phyloP scores from a whole-genome alignment of 2,888 invertebrate genomes.

The Andrena bucephala region DNA sequence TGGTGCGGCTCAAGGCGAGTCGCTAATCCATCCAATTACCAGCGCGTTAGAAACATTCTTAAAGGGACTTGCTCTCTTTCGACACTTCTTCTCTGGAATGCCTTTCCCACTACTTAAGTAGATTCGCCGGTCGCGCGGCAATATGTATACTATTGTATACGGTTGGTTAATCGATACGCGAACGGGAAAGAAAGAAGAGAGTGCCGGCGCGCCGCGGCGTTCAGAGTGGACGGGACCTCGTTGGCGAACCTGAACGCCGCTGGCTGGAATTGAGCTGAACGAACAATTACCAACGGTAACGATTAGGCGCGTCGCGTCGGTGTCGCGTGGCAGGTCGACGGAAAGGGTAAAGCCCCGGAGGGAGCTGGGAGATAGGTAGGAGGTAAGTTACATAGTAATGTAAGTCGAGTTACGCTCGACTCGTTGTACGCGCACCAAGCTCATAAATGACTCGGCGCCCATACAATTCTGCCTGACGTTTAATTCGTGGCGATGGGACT shows the following conservation, averaged over 20 bases:
- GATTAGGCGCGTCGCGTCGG: slow-evolving; percentile 45
- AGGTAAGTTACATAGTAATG: slow-evolving; percentile 4
- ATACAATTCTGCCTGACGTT: slow-evolving; percentile 59
- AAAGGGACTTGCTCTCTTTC: not conserved
- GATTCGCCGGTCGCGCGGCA: too few relatives aligned
- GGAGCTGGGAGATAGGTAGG: not conserved
- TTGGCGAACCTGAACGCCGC: slow-evolving; percentile 43
- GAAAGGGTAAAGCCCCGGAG: slow-evolving; percentile 11
- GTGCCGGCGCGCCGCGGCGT: not conserved
- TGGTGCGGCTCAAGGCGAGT: slow-evolving; percentile 34
- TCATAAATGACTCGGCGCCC: slow-evolving; percentile 65
- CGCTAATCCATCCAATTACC: slow-evolving; percentile 10
- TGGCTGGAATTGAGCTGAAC: slow-evolving; percentile 75
- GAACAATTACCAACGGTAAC: slow-evolving; percentile 72
- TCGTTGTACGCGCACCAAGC: slow-evolving; percentile 45
- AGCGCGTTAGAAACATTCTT: not conserved
- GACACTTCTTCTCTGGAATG: not conserved
- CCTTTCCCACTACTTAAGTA: not conserved
- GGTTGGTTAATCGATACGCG: too few relatives aligned
- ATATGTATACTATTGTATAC: too few relatives aligned
- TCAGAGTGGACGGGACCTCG: slow-evolving; percentile 11
- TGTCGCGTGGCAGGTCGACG: slow-evolving; percentile 59
- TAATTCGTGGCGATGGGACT: slow-evolving; percentile 67
- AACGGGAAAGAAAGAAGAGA: too few relatives aligned
- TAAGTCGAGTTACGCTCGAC: slow-evolving; percentile 42